Evolutionary conservation across 1,140 invertebrate genomes (phyloP).

Genomic region (Idris sp.): DNA sequence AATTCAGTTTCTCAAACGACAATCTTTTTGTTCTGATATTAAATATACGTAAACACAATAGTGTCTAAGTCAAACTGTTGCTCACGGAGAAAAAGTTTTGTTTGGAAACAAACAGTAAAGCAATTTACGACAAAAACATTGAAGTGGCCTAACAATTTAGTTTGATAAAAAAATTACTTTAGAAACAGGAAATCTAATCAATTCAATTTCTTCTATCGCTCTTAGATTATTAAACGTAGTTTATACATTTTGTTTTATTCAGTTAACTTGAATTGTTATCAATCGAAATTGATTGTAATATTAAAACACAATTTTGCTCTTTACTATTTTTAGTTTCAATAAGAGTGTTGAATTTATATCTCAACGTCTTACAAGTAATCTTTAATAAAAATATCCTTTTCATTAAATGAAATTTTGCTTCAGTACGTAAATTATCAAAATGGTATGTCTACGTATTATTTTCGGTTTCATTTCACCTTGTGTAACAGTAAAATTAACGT

Average conservation of each 20-base stretch:
- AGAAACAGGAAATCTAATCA: slow-evolving; percentile 5
- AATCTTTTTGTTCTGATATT: slow-evolving; percentile 18
- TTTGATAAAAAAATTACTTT: slow-evolving; percentile 10
- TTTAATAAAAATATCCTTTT: not conserved
- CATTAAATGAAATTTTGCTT: slow-evolving; percentile 4
- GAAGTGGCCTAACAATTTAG: slow-evolving; percentile 8
- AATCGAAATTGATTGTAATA: no score
- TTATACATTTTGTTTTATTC: not conserved
- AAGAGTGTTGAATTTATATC: no score
- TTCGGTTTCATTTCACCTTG: no score
- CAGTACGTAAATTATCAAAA: no score
- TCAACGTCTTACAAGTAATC: no score
- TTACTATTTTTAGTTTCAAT: no score
- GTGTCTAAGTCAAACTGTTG: slow-evolving; percentile 23
- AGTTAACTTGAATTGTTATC: no score
- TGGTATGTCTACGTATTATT: no score
- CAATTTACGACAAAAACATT: slow-evolving; percentile 15
- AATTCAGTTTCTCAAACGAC: slow-evolving; percentile 21
- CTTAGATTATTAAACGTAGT: not conserved
- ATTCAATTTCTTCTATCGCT: not conserved
- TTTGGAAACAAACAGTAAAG: slow-evolving; percentile 19
- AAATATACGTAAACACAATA: slow-evolving; percentile 19
- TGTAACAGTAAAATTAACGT: no score
- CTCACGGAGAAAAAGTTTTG: slow-evolving; percentile 21
- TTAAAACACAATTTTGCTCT: no score